phyloP scores from a whole-genome alignment of 2,888 invertebrate species.

The Macrophya alboannulata region DNA sequence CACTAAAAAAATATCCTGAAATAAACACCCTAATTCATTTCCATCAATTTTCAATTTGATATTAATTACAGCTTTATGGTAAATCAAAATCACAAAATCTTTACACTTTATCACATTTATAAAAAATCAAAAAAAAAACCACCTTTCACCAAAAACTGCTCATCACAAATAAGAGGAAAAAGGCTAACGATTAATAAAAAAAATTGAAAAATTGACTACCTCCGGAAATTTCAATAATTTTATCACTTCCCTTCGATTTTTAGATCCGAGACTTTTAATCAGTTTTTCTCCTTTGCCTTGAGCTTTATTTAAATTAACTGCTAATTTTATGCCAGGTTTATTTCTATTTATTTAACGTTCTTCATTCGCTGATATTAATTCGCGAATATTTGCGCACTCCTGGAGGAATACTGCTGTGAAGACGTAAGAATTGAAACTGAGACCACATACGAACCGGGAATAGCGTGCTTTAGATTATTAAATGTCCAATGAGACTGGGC shows the following conservation, averaged over 20 bases:
- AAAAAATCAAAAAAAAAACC: not conserved
- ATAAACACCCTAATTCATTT: conserved; percentile 67
- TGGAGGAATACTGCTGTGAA: not conserved
- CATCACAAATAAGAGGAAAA: not conserved
- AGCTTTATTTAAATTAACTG: not conserved
- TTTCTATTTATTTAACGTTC: not conserved
- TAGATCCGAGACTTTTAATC: not conserved
- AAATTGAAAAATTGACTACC: not conserved
- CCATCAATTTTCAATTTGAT: conserved; percentile 16
- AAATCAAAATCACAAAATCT: not conserved
- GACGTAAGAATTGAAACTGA: not conserved
- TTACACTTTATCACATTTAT: too few relatives aligned
- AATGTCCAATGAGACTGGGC: conserved; percentile 48
- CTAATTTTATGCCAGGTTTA: not conserved
- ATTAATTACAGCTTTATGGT: not conserved
- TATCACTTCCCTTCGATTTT: not conserved
- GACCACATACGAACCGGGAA: conserved; percentile 14
- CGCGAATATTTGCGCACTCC: not conserved
- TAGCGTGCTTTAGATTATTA: conserved; percentile 51
- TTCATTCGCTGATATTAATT: not conserved
- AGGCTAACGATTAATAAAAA: not conserved
- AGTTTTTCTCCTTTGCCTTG: not conserved
- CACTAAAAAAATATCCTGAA: conserved; percentile 78
- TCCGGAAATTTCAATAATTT: conserved; percentile 12
- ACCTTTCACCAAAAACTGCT: not conserved